A percentile compares a stretch with the other conserved stretches of the same genome.
phyloP scores from a whole-genome alignment of 2,888 invertebrate species.

The Priapulus caudatus region DNA sequence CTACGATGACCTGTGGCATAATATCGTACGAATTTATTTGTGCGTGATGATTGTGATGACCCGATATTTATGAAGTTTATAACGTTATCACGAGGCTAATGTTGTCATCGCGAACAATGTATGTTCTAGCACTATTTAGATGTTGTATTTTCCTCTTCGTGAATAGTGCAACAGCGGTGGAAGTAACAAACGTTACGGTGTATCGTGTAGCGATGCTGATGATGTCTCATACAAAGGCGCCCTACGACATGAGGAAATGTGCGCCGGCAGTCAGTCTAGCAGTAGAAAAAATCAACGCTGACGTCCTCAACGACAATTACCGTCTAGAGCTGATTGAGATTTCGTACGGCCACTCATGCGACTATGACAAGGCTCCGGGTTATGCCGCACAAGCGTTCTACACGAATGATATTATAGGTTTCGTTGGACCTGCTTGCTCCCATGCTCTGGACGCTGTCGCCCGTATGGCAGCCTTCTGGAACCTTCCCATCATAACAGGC shows the following conservation, averaged over 20 bases:
- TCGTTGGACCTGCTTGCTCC: constrained; percentile 11
- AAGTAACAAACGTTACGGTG: too few species aligned
- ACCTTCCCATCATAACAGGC: background rate
- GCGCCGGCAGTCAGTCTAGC: constrained; percentile 25
- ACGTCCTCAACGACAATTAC: constrained; percentile 22
- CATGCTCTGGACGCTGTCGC: constrained; percentile 11
- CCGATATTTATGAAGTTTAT: too few species aligned
- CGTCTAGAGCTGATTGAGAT: constrained; percentile 16
- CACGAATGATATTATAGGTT: constrained; percentile 13
- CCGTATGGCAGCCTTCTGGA: background rate
- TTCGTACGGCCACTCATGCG: constrained; percentile 21
- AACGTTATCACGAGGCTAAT: too few species aligned
- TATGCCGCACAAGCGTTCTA: constrained; percentile 8
- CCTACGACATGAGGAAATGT: constrained; percentile 23
- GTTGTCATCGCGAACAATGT: too few species aligned
- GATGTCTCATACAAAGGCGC: constrained; percentile 18
- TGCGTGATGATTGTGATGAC: too few species aligned
- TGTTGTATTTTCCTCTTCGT: too few species aligned
- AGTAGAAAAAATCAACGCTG: constrained; percentile 22
- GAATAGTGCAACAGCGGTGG: too few species aligned
- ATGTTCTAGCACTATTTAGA: too few species aligned
- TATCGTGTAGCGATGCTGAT: too few species aligned
- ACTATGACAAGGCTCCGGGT: constrained; percentile 22
- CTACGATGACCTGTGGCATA: too few species aligned
- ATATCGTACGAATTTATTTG: too few species aligned